Conservation (phyloP, 1,140 invertebrate genomes). For the Paralvinella palmiformis region DNA sequence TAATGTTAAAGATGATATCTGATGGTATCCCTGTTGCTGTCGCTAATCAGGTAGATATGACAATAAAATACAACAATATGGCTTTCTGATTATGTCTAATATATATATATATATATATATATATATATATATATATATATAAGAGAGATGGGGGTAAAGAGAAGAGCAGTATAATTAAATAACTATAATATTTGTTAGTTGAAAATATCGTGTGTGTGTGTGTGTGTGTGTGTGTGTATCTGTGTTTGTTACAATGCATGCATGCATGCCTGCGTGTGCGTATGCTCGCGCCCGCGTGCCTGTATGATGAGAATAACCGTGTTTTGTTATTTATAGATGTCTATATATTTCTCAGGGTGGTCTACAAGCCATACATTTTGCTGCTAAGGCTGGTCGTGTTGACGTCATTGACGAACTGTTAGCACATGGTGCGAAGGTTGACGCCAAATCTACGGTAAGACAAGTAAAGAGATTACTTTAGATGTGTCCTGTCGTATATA, state of each 20-base stretch:
- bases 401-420: conserved; percentile 11
- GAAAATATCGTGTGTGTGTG: neutral
- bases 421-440: conserved; percentile 10
- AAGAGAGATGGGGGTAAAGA: neutral
- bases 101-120: neutral
- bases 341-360: conserved; percentile 6
- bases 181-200: neutral
- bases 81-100: neutral
- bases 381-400: conserved; percentile 12
- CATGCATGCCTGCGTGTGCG: neutral
- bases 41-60: neutral
- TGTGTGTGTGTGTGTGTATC: neutral
- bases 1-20: conserved; percentile 1
- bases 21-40: conserved; percentile 14
- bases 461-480: neutral
- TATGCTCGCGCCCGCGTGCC: neutral
- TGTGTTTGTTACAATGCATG: neutral
- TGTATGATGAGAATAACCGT: neutral
- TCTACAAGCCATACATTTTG: conserved; percentile 15
- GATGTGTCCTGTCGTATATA: neutral
- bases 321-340: no score
- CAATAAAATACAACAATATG: neutral
- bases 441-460: conserved; percentile 10
- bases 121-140: neutral
- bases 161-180: neutral